Percentiles rank a stretch among this genome's conserved stretches.
These are phyloP conservation scores for Serrognathus titanus DNA, from an alignment of 2,888 invertebrate genomes.

Conservation along the genomic window DNA sequence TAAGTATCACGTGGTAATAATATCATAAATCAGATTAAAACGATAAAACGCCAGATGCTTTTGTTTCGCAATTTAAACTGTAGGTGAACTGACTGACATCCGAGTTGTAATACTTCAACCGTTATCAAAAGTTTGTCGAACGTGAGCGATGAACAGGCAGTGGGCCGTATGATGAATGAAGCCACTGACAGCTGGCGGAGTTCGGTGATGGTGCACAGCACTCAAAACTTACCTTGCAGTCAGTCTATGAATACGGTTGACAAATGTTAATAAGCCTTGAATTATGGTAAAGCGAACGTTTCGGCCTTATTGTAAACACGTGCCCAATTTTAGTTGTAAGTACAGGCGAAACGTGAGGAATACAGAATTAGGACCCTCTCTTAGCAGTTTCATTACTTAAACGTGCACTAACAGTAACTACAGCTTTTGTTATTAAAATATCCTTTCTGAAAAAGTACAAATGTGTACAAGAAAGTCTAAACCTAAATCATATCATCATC, in stretches of 20 bases:
- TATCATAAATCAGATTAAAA: no score
- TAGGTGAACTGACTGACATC: conserved; percentile 40
- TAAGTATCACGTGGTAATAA: neutral
- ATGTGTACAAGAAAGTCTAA: no score
- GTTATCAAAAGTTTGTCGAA: conserved; percentile 45
- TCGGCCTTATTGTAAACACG: neutral
- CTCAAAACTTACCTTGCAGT: no score
- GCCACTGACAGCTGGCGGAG: conserved; percentile 33
- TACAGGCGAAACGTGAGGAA: no score
- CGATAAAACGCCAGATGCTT: neutral
- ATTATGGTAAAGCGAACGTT: neutral
- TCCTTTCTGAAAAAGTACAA: no score
- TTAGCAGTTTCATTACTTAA: no score
- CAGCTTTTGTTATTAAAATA: no score
- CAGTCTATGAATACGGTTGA: neutral
- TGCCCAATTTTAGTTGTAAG: neutral
- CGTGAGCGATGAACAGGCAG: conserved; percentile 36
- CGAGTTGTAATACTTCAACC: conserved; percentile 43
- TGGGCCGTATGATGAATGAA: conserved; percentile 36
- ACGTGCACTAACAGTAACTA: no score
- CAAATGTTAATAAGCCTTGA: conserved; percentile 1
- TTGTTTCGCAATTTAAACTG: neutral
- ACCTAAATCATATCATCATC: no score
- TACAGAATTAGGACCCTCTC: no score
- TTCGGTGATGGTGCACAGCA: neutral